A percentile compares a stretch with the other conserved stretches of the same genome.
These are phyloP conservation scores for Rhaphigaster nebulosa DNA, from an alignment of 2,888 invertebrate genomes.

Conservation along the genomic window DNA sequence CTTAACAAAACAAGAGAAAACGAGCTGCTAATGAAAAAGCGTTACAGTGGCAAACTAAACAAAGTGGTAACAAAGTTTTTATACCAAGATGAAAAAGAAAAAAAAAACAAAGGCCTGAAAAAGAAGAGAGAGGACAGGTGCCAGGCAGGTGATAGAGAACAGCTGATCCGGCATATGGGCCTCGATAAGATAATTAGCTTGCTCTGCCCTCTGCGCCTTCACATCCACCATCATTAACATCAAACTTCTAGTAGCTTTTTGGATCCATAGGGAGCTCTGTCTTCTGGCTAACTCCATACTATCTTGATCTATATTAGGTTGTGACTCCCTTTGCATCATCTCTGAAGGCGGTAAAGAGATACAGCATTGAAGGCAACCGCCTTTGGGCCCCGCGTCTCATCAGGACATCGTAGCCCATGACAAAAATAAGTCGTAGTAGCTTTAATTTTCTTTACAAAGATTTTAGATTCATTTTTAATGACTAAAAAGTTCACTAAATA, in stretches of 20 bases:
- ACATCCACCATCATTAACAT: background rate
- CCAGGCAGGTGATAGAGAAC: constrained; percentile 17
- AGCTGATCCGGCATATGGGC: constrained; percentile 46
- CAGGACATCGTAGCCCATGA: too few relatives aligned
- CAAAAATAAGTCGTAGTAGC: too few relatives aligned
- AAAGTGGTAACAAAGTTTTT: background rate
- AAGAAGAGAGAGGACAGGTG: constrained; percentile 12
- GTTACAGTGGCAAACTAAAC: background rate
- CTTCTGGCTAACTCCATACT: too few relatives aligned
- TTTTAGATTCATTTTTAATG: too few relatives aligned
- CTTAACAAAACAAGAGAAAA: too few relatives aligned
- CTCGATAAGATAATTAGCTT: constrained; percentile 18
- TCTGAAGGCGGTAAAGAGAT: too few relatives aligned
- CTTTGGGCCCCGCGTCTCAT: too few relatives aligned
- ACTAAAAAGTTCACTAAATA: too few relatives aligned
- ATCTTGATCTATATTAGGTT: too few relatives aligned
- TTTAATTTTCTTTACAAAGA: too few relatives aligned
- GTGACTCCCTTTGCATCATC: too few relatives aligned
- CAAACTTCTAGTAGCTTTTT: background rate
- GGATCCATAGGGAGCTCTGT: background rate
- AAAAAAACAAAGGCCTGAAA: background rate
- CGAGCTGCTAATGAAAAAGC: background rate
- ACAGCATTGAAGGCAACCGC: too few relatives aligned
- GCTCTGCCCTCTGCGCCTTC: background rate
- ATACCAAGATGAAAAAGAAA: background rate